Percentiles rank a stretch among this genome's conserved stretches.
Evolutionary conservation across 64 coral and sea anemone genomes (phyloP).

Genomic region (Stichodactyla mertensii): DNA sequence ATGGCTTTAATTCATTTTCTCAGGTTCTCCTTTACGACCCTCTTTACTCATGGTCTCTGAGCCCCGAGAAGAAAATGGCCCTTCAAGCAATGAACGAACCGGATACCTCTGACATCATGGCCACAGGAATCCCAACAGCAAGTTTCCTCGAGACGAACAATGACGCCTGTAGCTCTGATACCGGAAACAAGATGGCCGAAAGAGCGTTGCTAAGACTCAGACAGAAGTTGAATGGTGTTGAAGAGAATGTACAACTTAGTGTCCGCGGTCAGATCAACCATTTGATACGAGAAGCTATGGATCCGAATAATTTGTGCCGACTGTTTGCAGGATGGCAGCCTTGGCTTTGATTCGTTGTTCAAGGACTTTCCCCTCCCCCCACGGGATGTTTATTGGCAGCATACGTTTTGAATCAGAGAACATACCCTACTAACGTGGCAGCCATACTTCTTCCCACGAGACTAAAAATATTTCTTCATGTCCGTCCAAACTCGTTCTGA

Average conservation of each 20-base stretch:
- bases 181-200: slow-evolving; percentile 93
- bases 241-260: slow-evolving; percentile 83
- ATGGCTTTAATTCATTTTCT: neutral
- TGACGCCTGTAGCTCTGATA: slow-evolving; percentile 37
- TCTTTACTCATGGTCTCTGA: slow-evolving; percentile 86
- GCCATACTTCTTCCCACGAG: too few species aligned
- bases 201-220: slow-evolving; percentile 71
- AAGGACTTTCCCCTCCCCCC: neutral
- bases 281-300: slow-evolving; percentile 89
- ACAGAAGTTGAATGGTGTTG: slow-evolving; percentile 89
- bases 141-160: slow-evolving; percentile 32
- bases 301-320: slow-evolving; percentile 83
- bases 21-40: slow-evolving; percentile 94
- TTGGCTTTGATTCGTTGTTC: slow-evolving; percentile 49
- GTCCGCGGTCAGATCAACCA: slow-evolving; percentile 95
- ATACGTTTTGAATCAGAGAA: too few species aligned
- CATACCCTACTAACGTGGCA: too few species aligned
- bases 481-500: too few species aligned
- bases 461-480: too few species aligned
- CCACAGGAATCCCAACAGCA: slow-evolving; percentile 15
- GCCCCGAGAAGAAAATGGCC: slow-evolving; percentile 78
- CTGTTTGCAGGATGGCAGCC: slow-evolving; percentile 96
- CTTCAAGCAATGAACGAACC: slow-evolving; percentile 71
- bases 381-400: neutral
- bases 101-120: slow-evolving; percentile 42